Evolutionary conservation across 2,113 vertebrate genomes (phyloP), one percentile per base, ranked within the genome.

Genomic region (Oryzias celebensis): DNA sequence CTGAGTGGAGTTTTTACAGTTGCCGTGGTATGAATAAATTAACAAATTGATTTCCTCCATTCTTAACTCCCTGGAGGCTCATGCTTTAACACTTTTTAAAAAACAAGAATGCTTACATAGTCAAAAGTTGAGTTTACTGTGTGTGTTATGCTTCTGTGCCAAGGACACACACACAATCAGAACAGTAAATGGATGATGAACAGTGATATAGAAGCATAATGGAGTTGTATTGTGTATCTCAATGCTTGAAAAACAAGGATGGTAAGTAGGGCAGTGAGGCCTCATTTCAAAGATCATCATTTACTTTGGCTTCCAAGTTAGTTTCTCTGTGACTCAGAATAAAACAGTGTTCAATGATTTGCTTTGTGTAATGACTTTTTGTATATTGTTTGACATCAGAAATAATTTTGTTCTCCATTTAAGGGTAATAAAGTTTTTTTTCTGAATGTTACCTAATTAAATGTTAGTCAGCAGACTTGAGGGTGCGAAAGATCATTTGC

Each of bases 221-320:
- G 7, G 13, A 52, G 58, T 62, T 49, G 55, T 59, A 69, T 36
- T 26, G 26, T 48, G 45, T 24, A 31, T 46, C 42, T 66, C 49
- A 73, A 46, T 62, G 70, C 62, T 58, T 28, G 49, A 15, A 65
- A 70, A 68, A 58, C 44, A 76, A 68, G 22, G 46, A 14, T 4
- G 17, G 36, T 68, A 65, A 70, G 57, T 73, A 52, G 58, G 67
- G 42, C 67, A 69, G 57, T 20, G 12, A 59, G 52, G 36, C 42
- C 69, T 67, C 50, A 53, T 68, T 65, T 61, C 56, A 46, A 52
- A 10, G 14, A 10, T 61, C 24, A 60, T 61, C 17, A 62, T 58
- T 31, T 48, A 41, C 49, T 74, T 16, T 55, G 54, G 50, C 50
- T 59, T 20, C n/a, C 60, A 74, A 53, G 57, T 56, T 26, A 49